Conservation (phyloP, 2,797 vertebrate species). For the Epinephelus malabaricus region DNA sequence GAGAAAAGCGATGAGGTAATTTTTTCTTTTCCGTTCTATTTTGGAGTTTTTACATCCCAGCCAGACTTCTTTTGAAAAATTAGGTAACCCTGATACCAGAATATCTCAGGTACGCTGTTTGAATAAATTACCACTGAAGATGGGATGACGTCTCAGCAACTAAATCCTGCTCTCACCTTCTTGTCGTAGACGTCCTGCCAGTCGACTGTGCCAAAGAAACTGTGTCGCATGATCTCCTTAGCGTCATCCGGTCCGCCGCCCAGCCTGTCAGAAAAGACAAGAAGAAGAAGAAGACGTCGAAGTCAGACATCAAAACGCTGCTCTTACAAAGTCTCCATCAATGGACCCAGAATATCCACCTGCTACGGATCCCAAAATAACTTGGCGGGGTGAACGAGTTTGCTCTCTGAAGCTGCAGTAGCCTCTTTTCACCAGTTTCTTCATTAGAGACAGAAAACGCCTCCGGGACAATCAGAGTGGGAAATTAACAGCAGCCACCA, state of each 20-base stretch:
- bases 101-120: constrained; percentile 51
- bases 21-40: constrained; percentile 49
- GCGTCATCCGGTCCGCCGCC: constrained; percentile 96
- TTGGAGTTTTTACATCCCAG: constrained; percentile 32
- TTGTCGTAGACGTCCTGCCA: constrained; percentile 99
- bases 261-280: constrained; percentile 67
- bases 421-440: constrained; percentile 45
- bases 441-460: constrained; percentile 52
- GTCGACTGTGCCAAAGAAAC: constrained; percentile 92
- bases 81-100: constrained; percentile 68
- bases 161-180: constrained; percentile 88
- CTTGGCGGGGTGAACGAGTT: constrained; percentile 62
- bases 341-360: constrained; percentile 73
- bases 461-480: constrained; percentile 42
- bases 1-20: constrained; percentile 49
- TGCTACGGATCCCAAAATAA: constrained; percentile 72
- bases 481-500: constrained; percentile 36
- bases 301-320: constrained; percentile 57
- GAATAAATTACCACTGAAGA: constrained; percentile 39
- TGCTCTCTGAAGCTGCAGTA: constrained; percentile 42
- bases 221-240: constrained; percentile 98
- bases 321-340: constrained; percentile 64
- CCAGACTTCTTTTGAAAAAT: constrained; percentile 53
- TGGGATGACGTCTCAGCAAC: constrained; percentile 45
- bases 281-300: constrained; percentile 19